These are phyloP conservation scores for Ctenopoma kingsleyae DNA, from an alignment of 2,797 vertebrate genomes.

Conservation along the genomic window DNA sequence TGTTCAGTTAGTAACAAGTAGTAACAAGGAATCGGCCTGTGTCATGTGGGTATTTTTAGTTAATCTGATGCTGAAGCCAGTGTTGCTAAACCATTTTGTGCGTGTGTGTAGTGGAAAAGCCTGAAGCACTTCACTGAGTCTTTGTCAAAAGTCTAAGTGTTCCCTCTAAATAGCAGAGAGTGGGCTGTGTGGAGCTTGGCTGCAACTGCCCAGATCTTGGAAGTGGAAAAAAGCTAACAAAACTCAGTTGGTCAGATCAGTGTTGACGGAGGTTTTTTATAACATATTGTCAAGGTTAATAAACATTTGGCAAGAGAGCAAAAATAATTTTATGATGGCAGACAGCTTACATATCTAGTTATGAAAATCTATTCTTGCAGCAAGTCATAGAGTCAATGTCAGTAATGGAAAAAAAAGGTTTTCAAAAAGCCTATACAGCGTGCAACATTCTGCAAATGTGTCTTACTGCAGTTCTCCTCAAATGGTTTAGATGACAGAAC, in stretches of 20 bases:
- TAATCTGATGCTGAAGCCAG: conserved; percentile 57
- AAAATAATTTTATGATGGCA: conserved; percentile 10
- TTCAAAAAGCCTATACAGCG: background rate
- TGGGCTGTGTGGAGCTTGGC: conserved; percentile 58
- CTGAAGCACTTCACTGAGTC: conserved; percentile 60
- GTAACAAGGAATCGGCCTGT: conserved; percentile 32
- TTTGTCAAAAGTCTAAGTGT: conserved; percentile 76
- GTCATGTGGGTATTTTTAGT: conserved; percentile 52
- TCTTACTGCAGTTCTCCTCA: too few species aligned
- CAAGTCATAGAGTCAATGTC: background rate
- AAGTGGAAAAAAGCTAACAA: conserved; percentile 46
- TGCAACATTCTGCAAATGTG: too few species aligned
- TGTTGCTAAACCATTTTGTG: conserved; percentile 55
- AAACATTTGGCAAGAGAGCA: conserved; percentile 22
- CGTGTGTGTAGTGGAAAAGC: conserved; percentile 55
- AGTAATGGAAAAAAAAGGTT: background rate
- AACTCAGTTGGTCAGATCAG: conserved; percentile 43
- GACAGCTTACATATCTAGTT: background rate
- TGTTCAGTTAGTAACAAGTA: conserved; percentile 24
- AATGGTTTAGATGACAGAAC: too few species aligned
- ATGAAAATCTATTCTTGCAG: background rate
- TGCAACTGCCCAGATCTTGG: conserved; percentile 55
- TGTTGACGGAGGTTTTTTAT: conserved; percentile 34
- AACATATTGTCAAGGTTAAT: conserved; percentile 45
- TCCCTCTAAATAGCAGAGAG: conserved; percentile 65